A percentile compares a stretch with the other conserved stretches of the same genome.
These are phyloP conservation scores for Erebia palarica DNA, from an alignment of 2,888 invertebrate species.

Conservation along the genomic window DNA sequence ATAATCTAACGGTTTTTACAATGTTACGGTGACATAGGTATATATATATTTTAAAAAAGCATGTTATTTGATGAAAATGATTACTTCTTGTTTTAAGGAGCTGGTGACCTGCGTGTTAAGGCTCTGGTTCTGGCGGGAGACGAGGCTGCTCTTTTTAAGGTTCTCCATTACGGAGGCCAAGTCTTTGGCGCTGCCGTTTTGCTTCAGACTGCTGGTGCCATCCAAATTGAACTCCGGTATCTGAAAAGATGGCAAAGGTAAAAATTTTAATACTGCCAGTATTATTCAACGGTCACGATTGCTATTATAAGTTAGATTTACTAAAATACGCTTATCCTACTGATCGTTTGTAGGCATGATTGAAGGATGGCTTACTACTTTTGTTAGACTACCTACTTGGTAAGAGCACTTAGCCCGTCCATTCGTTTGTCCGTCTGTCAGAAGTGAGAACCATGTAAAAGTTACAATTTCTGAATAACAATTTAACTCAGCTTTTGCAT, in stretches of 20 bases:
- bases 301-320: background rate
- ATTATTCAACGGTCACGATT: background rate
- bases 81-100: slow-evolving; percentile 81
- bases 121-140: slow-evolving; percentile 72
- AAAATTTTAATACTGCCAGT: background rate
- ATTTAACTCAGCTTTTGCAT: too few relatives aligned
- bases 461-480: too few relatives aligned
- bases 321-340: background rate
- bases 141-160: slow-evolving; percentile 85
- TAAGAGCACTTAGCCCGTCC: too few relatives aligned
- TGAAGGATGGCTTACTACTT: too few relatives aligned
- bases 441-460: too few relatives aligned
- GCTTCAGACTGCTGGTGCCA: slow-evolving; percentile 78
- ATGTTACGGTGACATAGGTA: too few relatives aligned
- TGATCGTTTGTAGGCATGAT: too few relatives aligned
- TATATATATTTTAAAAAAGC: too few relatives aligned
- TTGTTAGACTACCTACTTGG: too few relatives aligned
- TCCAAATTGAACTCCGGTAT: slow-evolving; percentile 84
- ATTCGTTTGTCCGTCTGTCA: too few relatives aligned
- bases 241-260: slow-evolving; percentile 47
- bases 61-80: slow-evolving; percentile 11
- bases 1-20: too few relatives aligned
- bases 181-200: slow-evolving; percentile 81
- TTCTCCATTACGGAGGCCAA: slow-evolving; percentile 88
- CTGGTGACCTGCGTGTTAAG: slow-evolving; percentile 81